Conservation (phyloP, 2,113 vertebrate species). For the Tetraodon nigroviridis region DNA sequence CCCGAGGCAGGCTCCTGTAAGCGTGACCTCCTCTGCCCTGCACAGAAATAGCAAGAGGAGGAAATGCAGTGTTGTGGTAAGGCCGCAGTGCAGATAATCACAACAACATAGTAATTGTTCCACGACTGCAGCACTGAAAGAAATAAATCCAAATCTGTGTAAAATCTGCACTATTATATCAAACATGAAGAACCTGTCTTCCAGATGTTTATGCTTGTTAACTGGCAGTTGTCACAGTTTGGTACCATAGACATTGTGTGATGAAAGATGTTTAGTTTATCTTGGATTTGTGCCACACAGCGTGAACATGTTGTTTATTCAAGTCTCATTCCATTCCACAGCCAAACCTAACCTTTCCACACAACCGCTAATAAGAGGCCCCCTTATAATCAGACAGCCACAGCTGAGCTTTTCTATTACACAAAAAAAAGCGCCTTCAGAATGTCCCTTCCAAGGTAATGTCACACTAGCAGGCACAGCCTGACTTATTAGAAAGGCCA, state of each 20-base stretch:
- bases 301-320: conserved; percentile 20
- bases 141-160: background rate
- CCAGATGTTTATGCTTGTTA: background rate
- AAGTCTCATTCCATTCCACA: conserved; percentile 24
- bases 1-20: conserved; percentile 91
- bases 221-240: background rate
- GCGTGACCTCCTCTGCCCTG: conserved; percentile 74
- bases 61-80: background rate
- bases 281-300: conserved; percentile 32
- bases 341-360: conserved; percentile 17
- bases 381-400: conserved; percentile 24
- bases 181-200: too few species aligned
- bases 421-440: conserved; percentile 30
- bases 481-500: conserved; percentile 17
- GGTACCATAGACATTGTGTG: background rate
- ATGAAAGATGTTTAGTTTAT: conserved; percentile 16
- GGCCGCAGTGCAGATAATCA: background rate
- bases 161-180: background rate
- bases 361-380: conserved; percentile 25
- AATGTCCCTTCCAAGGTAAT: conserved; percentile 35
- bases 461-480: conserved; percentile 27
- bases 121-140: background rate
- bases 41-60: background rate
- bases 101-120: background rate
- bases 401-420: conserved; percentile 37